Conservation (phyloP, 1,140 invertebrate genomes). For the Lordiphosa mommai region DNA sequence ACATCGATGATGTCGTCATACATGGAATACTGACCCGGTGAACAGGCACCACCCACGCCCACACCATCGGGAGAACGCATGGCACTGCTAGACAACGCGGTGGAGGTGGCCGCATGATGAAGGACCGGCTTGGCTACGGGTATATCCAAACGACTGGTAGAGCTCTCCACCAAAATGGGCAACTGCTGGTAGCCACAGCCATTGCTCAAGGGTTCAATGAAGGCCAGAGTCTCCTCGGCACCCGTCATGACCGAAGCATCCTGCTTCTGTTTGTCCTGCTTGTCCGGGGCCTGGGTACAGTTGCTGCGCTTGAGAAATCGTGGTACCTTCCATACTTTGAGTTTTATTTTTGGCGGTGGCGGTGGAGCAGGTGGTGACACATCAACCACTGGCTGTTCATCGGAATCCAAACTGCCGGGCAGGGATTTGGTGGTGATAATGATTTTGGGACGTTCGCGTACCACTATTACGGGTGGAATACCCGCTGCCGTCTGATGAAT, state of each 20-base stretch:
- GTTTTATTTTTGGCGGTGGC: constrained; percentile 80
- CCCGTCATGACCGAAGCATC: not conserved
- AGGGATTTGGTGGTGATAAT: constrained; percentile 85
- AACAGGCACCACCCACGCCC: constrained; percentile 41
- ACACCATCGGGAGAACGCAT: constrained; percentile 50
- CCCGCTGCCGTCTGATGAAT: constrained; percentile 50
- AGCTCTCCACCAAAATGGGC: constrained; percentile 84
- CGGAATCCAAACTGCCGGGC: constrained; percentile 89
- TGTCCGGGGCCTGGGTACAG: constrained; percentile 53
- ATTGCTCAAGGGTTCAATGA: constrained; percentile 54
- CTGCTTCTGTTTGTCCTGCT: not conserved
- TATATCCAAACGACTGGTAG: constrained; percentile 50
- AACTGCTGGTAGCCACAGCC: constrained; percentile 82
- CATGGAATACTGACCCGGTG: constrained; percentile 73
- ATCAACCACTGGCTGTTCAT: constrained; percentile 82
- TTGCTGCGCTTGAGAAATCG: constrained; percentile 83
- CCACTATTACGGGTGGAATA: constrained; percentile 63
- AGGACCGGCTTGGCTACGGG: constrained; percentile 50
- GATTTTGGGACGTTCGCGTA: constrained; percentile 80
- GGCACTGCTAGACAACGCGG: constrained; percentile 47
- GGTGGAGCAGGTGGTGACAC: constrained; percentile 15
- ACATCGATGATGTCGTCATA: constrained; percentile 84
- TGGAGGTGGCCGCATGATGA: constrained; percentile 63
- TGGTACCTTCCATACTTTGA: constrained; percentile 84
- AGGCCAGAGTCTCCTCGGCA: constrained; percentile 52